Evolutionary conservation across 2,797 vertebrate species (phyloP), one percentile per base, ranked within the genome.

Genomic region (Gephyroberyx darwinii): DNA sequence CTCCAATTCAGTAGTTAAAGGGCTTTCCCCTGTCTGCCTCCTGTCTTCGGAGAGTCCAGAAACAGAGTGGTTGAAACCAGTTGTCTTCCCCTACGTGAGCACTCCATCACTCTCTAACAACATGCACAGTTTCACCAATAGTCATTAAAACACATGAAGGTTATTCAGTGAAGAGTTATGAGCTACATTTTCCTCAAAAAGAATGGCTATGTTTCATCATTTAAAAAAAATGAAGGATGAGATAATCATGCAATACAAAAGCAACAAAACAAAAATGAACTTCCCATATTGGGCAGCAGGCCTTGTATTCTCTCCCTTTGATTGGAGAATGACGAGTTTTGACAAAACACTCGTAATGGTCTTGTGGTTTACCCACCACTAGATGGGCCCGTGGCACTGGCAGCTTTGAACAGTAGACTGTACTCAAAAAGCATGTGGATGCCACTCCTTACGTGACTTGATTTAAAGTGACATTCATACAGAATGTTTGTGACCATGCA

Each of bases 381-480:
- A 87, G 84, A 86, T 85, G 79, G 85, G 83, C 74, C 81, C 82
- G 83, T 86, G 87, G 86, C 86, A 87, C 84, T 84, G 73, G 69
- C 83, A 78, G 86, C 33, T 2, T 81, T 33, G 17, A 73, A 67
- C 50, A 64, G 39, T 13, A 53, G 62, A 64, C 68, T 37, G 64
- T 0, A 37, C 39, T 5, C 33, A 10, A 12, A 47, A 65, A 58
- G 50, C 31, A 71, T 6, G 33, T 65, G 51, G 68, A 72, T 37
- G 35, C 53, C 37, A 48, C 68, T 61, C 71, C 64, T 39, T 60
- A 45, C 16, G 20, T 14, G 33, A 26, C 45, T 14, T 52, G 14
- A 60, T 59, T 58, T 53, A 22, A 59, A 19, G 20, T 37, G 33
- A 48, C 52, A 61, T 39, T 43, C 52, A 65, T 50, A 31, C 2